Evolutionary conservation across 2,888 invertebrate species (phyloP).

Genomic region (Lithophane socia): DNA sequence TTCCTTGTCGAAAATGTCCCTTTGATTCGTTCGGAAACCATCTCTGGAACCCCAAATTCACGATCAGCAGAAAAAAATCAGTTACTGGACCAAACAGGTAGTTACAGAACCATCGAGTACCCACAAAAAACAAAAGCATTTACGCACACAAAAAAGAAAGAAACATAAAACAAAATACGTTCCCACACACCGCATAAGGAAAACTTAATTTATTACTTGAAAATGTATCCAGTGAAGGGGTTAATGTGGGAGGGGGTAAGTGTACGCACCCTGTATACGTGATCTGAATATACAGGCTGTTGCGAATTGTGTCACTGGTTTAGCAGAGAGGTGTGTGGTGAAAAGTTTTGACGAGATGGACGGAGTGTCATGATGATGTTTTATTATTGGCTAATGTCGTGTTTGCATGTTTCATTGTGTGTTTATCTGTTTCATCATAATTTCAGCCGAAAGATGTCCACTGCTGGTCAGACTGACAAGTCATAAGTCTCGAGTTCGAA

Average conservation of each 20-base stretch:
- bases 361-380: slow-evolving; percentile 6
- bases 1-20: not conserved
- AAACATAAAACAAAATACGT: slow-evolving; percentile 34
- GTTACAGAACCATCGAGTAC: slow-evolving; percentile 8
- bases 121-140: slow-evolving; percentile 30
- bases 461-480: too few species aligned
- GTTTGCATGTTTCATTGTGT: not conserved
- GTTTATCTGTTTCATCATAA: not conserved
- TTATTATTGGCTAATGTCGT: not conserved
- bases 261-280: slow-evolving; percentile 64
- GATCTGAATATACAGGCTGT: slow-evolving; percentile 51
- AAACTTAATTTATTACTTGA: slow-evolving; percentile 69
- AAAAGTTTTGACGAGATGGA: slow-evolving; percentile 8
- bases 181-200: slow-evolving; percentile 47
- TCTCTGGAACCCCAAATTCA: not conserved
- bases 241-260: slow-evolving; percentile 58
- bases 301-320: slow-evolving; percentile 57
- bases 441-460: too few species aligned
- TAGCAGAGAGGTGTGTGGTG: slow-evolving; percentile 20
- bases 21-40: too few species aligned
- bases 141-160: slow-evolving; percentile 19
- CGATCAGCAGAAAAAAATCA: not conserved
- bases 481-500: too few species aligned
- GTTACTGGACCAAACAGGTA: not conserved
- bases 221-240: slow-evolving; percentile 64